Conservation (phyloP, 2,888 invertebrate species). For the Proisotoma minuta region DNA sequence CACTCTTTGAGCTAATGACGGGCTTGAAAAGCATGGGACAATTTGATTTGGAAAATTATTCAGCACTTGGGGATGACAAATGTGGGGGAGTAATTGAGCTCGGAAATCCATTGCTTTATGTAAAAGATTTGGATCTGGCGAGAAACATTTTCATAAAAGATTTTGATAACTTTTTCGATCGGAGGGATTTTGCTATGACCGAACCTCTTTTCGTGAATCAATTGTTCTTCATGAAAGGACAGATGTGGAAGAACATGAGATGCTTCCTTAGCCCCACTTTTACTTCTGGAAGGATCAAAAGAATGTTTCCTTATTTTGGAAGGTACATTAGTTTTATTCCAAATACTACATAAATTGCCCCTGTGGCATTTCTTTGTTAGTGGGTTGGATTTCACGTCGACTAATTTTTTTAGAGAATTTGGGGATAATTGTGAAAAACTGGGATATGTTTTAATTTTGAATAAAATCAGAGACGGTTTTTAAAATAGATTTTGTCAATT, state of each 20-base stretch:
- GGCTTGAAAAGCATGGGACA: too few species aligned
- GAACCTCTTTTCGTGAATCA: background rate
- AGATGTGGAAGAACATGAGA: constrained; percentile 17
- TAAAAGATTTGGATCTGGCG: background rate
- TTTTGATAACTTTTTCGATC: background rate
- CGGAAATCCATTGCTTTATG: background rate
- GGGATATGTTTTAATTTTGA: too few species aligned
- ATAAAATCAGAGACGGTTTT: too few species aligned
- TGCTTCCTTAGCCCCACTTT: constrained; percentile 18
- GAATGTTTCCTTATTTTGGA: constrained; percentile 11
- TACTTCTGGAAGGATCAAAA: constrained; percentile 21
- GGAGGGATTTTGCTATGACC: background rate
- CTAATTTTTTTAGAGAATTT: too few species aligned
- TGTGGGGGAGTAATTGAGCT: background rate
- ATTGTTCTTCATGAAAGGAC: background rate
- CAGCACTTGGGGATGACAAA: background rate
- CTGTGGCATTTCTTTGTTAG: too few species aligned
- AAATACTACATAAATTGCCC: too few species aligned
- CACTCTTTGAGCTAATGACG: too few species aligned
- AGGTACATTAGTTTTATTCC: too few species aligned
- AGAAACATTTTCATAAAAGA: background rate
- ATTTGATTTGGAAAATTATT: background rate
- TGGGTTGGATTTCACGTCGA: too few species aligned
- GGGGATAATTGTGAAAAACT: too few species aligned
- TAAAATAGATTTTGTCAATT: too few species aligned